phyloP scores from a whole-genome alignment of 2,797 vertebrate species.

The Pangasius sanitwongsei region DNA sequence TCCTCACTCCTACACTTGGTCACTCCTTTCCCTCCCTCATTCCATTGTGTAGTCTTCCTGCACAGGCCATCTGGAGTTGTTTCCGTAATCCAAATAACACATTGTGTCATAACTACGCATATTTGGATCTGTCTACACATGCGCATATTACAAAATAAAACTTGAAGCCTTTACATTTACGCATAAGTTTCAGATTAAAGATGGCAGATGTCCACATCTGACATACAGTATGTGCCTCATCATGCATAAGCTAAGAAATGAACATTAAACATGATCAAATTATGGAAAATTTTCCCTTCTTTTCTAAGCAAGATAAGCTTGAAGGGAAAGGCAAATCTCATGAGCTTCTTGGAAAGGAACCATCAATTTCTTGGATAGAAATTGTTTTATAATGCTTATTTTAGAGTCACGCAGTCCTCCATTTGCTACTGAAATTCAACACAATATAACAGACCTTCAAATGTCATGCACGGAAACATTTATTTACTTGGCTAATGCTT shows the following conservation, averaged over 20 bases:
- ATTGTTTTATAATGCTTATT: neutral
- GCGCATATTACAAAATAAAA: neutral
- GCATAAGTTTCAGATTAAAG: neutral
- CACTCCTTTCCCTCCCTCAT: slow-evolving; percentile 40
- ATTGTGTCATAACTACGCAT: slow-evolving; percentile 56
- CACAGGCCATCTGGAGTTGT: slow-evolving; percentile 64
- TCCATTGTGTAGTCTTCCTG: slow-evolving; percentile 73
- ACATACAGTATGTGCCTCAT: neutral
- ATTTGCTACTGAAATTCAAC: neutral
- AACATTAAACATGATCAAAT: neutral
- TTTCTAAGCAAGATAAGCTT: neutral
- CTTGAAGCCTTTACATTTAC: neutral
- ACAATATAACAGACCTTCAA: neutral
- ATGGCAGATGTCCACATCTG: neutral
- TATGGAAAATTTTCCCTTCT: neutral
- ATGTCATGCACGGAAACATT: neutral
- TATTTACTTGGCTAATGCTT: neutral
- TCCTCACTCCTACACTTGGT: slow-evolving; percentile 54
- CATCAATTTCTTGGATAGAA: neutral
- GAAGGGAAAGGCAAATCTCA: neutral
- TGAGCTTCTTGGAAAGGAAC: neutral
- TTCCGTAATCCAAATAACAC: slow-evolving; percentile 56
- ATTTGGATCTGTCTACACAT: neutral
- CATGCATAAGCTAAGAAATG: neutral
- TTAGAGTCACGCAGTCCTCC: neutral